Percentiles rank a stretch among this genome's conserved stretches.
phyloP scores from a whole-genome alignment of 2,888 invertebrate genomes.

The Trichopria drosophilae region DNA sequence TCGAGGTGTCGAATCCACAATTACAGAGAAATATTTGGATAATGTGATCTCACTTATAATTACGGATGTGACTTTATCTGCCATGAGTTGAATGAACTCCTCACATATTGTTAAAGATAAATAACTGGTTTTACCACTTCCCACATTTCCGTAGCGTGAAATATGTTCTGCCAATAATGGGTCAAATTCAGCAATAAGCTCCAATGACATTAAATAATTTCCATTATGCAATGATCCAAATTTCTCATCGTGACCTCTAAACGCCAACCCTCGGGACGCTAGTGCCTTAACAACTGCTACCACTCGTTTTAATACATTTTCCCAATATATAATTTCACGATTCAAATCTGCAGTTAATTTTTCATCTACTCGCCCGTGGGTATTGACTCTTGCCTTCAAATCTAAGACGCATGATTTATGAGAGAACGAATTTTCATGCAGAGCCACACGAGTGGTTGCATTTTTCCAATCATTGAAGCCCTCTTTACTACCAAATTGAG shows the following conservation, averaged over 20 bases:
- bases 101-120: conserved; percentile 44
- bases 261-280: conserved; percentile 38
- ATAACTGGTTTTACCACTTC: conserved; percentile 41
- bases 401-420: too few species aligned
- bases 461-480: too few species aligned
- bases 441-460: too few species aligned
- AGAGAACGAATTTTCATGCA: too few species aligned
- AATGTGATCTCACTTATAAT: conserved; percentile 31
- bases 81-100: conserved; percentile 44
- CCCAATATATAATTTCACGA: conserved; percentile 40
- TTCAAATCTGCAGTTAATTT: too few species aligned
- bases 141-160: conserved; percentile 40
- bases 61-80: conserved; percentile 35
- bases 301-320: conserved; percentile 40
- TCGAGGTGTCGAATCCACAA: conserved; percentile 40
- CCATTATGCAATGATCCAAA: conserved; percentile 43
- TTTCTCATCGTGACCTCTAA: conserved; percentile 41
- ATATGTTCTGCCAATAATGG: conserved; percentile 42
- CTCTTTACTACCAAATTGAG: too few species aligned
- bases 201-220: conserved; percentile 44
- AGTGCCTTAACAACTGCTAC: conserved; percentile 39
- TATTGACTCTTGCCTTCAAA: too few species aligned
- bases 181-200: conserved; percentile 44
- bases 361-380: too few species aligned
- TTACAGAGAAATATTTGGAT: conserved; percentile 38